Evolutionary conservation across 2,797 vertebrate species (phyloP).

Genomic region (Sebastes wilsoni): DNA sequence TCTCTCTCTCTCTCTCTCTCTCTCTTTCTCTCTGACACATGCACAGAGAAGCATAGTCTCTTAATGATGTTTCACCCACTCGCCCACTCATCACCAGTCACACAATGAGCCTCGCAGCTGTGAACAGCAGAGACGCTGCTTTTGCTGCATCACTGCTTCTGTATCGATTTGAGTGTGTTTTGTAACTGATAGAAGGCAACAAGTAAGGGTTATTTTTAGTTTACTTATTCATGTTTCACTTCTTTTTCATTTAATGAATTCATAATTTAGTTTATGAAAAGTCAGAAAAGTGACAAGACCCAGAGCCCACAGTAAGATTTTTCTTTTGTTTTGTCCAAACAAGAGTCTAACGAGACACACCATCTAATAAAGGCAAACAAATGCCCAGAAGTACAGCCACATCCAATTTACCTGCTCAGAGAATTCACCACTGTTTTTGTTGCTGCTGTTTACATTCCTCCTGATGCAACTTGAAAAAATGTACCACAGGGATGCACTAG

Average conservation of each 20-base stretch:
- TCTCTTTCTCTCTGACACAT: slow-evolving; percentile 21
- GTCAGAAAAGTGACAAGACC: not conserved
- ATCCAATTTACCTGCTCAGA: not conserved
- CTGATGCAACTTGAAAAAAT: not conserved
- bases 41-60: slow-evolving; percentile 63
- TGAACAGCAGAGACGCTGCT: slow-evolving; percentile 11
- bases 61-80: slow-evolving; percentile 80
- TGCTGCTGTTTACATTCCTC: too few species aligned
- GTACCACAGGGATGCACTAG: too few species aligned
- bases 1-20: slow-evolving; percentile 15
- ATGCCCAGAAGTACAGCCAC: not conserved
- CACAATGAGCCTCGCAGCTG: slow-evolving; percentile 45
- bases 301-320: not conserved
- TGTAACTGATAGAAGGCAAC: not conserved
- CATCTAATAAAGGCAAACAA: not conserved
- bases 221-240: not conserved
- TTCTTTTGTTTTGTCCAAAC: not conserved
- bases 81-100: slow-evolving; percentile 76
- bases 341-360: not conserved
- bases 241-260: not conserved
- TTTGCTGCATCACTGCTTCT: not conserved
- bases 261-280: not conserved
- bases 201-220: not conserved
- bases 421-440: not conserved
- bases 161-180: not conserved